phyloP scores from a whole-genome alignment of 2,113 vertebrate genomes.

The Oceanodroma tethys region DNA sequence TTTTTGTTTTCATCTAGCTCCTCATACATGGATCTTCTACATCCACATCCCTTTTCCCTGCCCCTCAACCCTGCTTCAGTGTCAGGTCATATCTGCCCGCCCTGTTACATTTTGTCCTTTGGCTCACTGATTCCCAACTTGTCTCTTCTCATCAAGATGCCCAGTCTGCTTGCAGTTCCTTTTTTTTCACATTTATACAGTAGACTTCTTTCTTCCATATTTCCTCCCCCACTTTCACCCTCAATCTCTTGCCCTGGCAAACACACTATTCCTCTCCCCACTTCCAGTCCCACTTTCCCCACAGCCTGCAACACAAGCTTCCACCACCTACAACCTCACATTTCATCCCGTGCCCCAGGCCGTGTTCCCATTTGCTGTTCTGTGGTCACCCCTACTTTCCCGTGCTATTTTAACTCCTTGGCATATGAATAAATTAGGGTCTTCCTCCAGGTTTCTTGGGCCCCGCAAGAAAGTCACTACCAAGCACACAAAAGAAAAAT shows the following conservation, averaged over 20 bases:
- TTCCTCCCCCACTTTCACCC: background rate
- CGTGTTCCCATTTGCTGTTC: accelerated
- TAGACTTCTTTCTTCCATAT: background rate
- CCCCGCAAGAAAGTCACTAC: background rate
- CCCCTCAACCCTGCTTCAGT: background rate
- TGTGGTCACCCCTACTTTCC: background rate
- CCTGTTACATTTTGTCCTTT: background rate
- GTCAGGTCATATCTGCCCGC: background rate
- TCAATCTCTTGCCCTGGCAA: background rate
- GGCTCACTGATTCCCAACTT: background rate
- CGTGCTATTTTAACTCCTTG: background rate
- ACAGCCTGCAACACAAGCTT: background rate
- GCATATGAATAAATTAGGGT: background rate
- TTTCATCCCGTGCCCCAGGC: background rate
- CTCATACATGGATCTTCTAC: background rate
- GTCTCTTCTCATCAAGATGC: background rate
- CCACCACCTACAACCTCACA: background rate
- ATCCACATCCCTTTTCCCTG: background rate
- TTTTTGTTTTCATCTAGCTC: background rate
- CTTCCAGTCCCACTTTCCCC: background rate
- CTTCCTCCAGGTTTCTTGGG: background rate
- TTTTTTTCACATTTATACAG: background rate
- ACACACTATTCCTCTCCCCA: background rate
- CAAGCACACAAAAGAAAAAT: background rate
- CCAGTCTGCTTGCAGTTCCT: background rate